These are phyloP conservation scores for Chionoecetes opilio DNA, from an alignment of 1,140 invertebrate genomes.

Conservation along the genomic window DNA sequence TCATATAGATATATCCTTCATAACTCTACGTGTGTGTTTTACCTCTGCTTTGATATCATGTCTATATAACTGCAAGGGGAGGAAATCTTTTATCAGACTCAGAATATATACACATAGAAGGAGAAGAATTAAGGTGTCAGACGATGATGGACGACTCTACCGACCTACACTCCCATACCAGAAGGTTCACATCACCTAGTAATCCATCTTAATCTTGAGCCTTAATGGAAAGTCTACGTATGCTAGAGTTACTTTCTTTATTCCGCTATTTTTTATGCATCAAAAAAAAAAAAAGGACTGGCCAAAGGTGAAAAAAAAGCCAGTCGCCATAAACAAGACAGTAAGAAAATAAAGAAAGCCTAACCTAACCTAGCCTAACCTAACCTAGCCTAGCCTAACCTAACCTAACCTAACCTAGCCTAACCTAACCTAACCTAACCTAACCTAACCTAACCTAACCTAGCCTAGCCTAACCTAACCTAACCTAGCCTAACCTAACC, in stretches of 20 bases:
- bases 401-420: too few relatives aligned
- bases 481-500: too few relatives aligned
- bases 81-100: neutral
- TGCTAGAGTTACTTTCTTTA: neutral
- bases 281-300: too few relatives aligned
- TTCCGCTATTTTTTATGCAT: neutral
- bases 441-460: too few relatives aligned
- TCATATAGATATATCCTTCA: too few relatives aligned
- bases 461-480: too few relatives aligned
- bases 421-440: too few relatives aligned
- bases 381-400: too few relatives aligned
- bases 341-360: too few relatives aligned
- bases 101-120: constrained; percentile 21
- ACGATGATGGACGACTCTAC: neutral
- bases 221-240: neutral
- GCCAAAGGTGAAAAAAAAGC: too few relatives aligned
- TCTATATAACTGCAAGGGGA: neutral
- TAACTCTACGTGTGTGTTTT: neutral
- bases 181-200: neutral
- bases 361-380: too few relatives aligned
- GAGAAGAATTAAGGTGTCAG: constrained; percentile 4
- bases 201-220: neutral
- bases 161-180: neutral
- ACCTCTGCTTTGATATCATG: neutral
- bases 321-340: too few relatives aligned